Base-by-base conservation (phyloP, 2,113 vertebrate genomes). In the Callospermophilus lateralis region DNA sequence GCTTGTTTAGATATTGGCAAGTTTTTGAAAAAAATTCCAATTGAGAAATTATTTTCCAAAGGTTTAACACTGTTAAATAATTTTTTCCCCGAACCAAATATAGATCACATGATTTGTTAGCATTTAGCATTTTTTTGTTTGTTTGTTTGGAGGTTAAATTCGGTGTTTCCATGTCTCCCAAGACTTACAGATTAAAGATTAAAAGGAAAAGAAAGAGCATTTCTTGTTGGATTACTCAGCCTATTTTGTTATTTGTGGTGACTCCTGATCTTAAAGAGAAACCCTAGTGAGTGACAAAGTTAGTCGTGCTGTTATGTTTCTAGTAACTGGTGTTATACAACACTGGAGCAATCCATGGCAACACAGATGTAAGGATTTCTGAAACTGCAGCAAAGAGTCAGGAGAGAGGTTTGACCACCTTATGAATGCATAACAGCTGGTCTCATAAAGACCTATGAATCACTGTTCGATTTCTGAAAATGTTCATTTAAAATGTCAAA, bases 31-130 rank as follows among this genome's bases (percentile, higher is more conserved):
- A 89, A 85, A 94, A 93, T 73, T 80, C 20, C 4, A 68, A 28
- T 28, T 89, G 67, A 92, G 78, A 94, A 86, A 34, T 65, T 58
- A 0, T 92, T 97, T 95, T 97, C 26, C 84, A 4, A 88, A 97
- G 63, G 94, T 86, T 93, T 12, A 73, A 42, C 30, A 65, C 20
- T 92, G 20, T 77, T 92, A 0, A 83, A 58, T n/a, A 58, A 34
- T 61, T 34, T n/a, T 24, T 58, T 58, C 55, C 63, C 13, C 22
- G 58, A 83, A 87, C 24, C 86, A 72, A 94, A 90, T 48, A 0
- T 34, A 84, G n/a, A 84, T 42, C 37, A 76, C 30, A 8, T 85
- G 20, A 72, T 93, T 81, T 96, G 77, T 88, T 95, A 87, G 58
- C 42, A 28, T 2, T 51, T 24, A 94, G 68, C 34, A 79, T 93